Percentiles rank a stretch among this genome's conserved stretches.
phyloP scores from a whole-genome alignment of 2,797 vertebrate species.

The Pangasius mekongensis region DNA sequence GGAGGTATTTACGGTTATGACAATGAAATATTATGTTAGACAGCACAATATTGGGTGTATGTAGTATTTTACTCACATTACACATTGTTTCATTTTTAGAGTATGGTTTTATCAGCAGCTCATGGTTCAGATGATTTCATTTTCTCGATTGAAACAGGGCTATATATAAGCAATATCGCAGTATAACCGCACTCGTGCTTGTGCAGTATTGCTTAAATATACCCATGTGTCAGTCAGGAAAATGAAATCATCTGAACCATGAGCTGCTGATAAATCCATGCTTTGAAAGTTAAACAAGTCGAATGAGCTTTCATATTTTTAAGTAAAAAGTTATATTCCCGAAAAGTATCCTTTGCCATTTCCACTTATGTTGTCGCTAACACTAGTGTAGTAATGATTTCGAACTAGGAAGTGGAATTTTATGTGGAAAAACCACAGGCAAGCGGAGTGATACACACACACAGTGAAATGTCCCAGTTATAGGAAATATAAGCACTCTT shows the following conservation, averaged over 20 bases:
- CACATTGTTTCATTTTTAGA: background rate
- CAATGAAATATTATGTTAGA: background rate
- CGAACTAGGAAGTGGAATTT: background rate
- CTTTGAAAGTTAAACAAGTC: background rate
- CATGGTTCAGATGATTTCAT: background rate
- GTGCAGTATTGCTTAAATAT: background rate
- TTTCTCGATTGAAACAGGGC: background rate
- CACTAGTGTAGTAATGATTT: background rate
- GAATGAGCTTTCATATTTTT: background rate
- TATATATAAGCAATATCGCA: background rate
- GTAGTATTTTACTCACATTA: background rate
- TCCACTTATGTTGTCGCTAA: background rate
- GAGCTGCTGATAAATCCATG: background rate
- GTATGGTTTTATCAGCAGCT: background rate
- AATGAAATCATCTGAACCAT: background rate
- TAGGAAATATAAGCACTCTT: background rate
- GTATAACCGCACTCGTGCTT: too few species aligned
- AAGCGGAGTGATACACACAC: background rate
- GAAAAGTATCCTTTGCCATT: background rate
- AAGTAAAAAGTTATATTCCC: background rate
- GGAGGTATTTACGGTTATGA: slow-evolving; percentile 75
- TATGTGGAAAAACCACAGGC: background rate
- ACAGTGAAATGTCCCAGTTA: background rate
- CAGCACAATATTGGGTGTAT: background rate
- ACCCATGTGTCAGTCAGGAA: background rate